phyloP scores from a whole-genome alignment of 23 tunicate species.

The Trididemnum clinides region DNA sequence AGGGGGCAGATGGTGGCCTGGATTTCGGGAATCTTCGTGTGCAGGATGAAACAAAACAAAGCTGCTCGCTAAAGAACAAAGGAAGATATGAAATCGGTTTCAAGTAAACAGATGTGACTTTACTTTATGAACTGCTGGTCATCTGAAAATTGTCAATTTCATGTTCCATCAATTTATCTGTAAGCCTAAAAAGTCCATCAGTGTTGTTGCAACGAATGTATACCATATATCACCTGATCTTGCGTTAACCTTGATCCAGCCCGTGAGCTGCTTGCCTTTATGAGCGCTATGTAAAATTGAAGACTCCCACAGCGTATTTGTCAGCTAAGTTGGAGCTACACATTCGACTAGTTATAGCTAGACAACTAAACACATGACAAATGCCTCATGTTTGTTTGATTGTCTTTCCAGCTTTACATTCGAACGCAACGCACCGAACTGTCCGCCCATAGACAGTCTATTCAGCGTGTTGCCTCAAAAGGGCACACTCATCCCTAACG shows the following conservation, averaged over 20 bases:
- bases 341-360: neutral
- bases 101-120: conserved; percentile 35
- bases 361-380: neutral
- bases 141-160: no score
- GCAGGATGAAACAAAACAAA: conserved; percentile 91
- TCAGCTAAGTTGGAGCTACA: neutral
- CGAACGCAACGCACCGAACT: conserved; percentile 52
- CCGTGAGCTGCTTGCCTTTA: no score
- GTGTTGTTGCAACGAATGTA: no score
- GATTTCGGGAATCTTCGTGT: conserved; percentile 95
- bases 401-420: conserved; percentile 68
- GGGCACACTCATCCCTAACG: conserved; percentile 88
- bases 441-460: conserved; percentile 73
- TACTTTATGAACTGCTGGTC: no score
- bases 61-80: conserved; percentile 94
- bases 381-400: neutral
- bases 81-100: conserved; percentile 97
- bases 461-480: conserved; percentile 94
- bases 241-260: no score
- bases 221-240: no score
- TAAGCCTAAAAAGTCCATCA: no score
- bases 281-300: no score
- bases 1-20: conserved; percentile 97
- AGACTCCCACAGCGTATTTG: neutral
- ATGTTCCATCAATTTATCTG: no score